Base-by-base conservation (phyloP, 1,140 invertebrate genomes). In the Thalassaphorura encarpata region DNA sequence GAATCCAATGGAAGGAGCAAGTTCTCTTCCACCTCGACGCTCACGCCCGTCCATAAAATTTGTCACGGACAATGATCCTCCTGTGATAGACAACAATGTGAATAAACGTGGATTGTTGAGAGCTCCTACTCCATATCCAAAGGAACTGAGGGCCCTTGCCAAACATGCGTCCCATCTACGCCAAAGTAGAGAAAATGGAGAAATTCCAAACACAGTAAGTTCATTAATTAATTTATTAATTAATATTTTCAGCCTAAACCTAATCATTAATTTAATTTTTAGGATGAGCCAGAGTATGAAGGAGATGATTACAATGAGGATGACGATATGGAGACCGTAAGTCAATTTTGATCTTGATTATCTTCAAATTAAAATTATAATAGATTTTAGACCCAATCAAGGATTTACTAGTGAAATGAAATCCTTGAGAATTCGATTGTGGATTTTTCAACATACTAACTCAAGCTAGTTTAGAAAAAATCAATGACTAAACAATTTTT, bases 101-200 rank as follows among this genome's bases (percentile, higher is more conserved):
- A 70, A 60, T 26, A 66, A 77, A 74, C n/a, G n/a, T 52, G 78
- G 78, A 64, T 71, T 92, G 50, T 78, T 84, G 64, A 76, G 89
- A 66, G 85, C 85, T 54, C 89, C 89, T 27, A 94, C 89, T 58
- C 91, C 91, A 27, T 92, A 93, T 71, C 88, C 90, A 43, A 94
- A 94, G 77, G 90, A 94, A 73, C 77, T 94, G 62, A 80, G 84
- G 67, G 85, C 82, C 61, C 80, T 89, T 68, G 85, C 86, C 23
- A 85, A 85, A 69, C 86, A 88, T 74, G 82, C 83, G 27, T 69
- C 72, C 27, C 74, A 76, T 66, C 62, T 69, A 21, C 56, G 62
- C n/a, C 52, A 55, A 46, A 23, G 28, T 16, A 60, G 57, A 59
- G 53, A 46, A 49, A 62, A 62, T 56, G 62, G 63, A 43, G 60